Conservation (phyloP, 1,140 invertebrate species). For the Tenebrio molitor region DNA sequence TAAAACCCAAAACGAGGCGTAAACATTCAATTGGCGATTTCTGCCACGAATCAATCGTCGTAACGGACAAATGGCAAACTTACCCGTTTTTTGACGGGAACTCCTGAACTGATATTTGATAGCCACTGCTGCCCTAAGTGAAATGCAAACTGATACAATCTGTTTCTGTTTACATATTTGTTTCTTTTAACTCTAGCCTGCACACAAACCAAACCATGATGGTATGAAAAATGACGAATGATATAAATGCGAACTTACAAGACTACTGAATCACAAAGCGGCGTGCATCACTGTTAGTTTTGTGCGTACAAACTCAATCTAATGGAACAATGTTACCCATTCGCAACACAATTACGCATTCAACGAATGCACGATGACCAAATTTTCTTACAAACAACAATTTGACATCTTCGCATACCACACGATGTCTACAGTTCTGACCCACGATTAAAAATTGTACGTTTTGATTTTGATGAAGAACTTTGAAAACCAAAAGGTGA, state of each 20-base stretch:
- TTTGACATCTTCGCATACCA: too few species aligned
- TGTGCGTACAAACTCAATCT: conserved; percentile 40
- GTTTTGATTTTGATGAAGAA: too few species aligned
- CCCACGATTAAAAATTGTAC: too few species aligned
- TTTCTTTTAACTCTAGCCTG: conserved; percentile 59
- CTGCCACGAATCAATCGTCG: too few species aligned
- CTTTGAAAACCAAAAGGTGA: too few species aligned
- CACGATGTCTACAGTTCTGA: too few species aligned
- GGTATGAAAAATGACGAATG: conserved; percentile 54
- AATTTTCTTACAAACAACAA: too few species aligned
- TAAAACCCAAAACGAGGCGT: conserved; percentile 66
- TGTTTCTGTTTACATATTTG: conserved; percentile 64
- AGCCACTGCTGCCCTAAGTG: conserved; percentile 87
- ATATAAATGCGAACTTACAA: conserved; percentile 16
- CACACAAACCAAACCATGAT: conserved; percentile 60
- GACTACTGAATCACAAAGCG: not conserved
- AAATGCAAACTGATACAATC: conserved; percentile 80
- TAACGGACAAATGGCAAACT: too few species aligned
- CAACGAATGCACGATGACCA: not conserved
- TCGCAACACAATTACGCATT: not conserved
- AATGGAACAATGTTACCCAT: not conserved
- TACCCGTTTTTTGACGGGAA: conserved; percentile 74
- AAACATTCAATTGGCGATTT: not conserved
- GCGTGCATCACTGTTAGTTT: conserved; percentile 55
- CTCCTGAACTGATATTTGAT: conserved; percentile 75